phyloP scores from a whole-genome alignment of 53 echinoderm and acorn worm genomes.

The Luidia sarsii region DNA sequence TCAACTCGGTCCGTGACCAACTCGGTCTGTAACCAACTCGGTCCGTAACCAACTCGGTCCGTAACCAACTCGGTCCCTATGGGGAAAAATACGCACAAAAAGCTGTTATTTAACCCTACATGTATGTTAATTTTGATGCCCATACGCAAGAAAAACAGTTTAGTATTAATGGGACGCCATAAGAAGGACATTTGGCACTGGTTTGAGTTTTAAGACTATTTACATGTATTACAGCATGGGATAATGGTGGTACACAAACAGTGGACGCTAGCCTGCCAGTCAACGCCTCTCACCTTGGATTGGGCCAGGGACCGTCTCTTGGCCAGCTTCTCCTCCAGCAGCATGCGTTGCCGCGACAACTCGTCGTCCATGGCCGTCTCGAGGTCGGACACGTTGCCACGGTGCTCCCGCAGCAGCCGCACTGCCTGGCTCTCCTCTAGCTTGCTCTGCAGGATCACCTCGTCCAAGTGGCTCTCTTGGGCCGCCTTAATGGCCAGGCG shows the following conservation, averaged over 20 bases:
- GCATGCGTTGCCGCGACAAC: constrained; percentile 89
- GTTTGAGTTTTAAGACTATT: too few species aligned
- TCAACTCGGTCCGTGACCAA: too few species aligned
- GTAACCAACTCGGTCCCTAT: too few species aligned
- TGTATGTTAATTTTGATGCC: too few species aligned
- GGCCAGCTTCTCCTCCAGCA: constrained; percentile 83
- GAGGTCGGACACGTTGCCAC: constrained; percentile 58
- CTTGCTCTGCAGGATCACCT: constrained; percentile 78
- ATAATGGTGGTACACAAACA: constrained; percentile 72
- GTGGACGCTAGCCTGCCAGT: constrained; percentile 75
- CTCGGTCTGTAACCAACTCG: too few species aligned
- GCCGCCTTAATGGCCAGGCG: constrained; percentile 73
- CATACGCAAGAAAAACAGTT: too few species aligned
- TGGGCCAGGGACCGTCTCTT: constrained; percentile 73
- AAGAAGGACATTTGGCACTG: too few species aligned
- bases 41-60: too few species aligned
- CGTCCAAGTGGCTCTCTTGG: constrained; percentile 70
- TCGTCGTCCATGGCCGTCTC: constrained; percentile 92
- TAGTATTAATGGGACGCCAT: too few species aligned
- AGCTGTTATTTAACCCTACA: too few species aligned
- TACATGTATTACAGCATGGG: neutral
- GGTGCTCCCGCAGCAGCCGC: constrained; percentile 70
- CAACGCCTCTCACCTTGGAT: constrained; percentile 77
- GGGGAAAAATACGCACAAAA: too few species aligned
- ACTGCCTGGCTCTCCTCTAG: constrained; percentile 77